phyloP scores from a whole-genome alignment of 2,113 vertebrate genomes.

The Chloroceryle aenea region DNA sequence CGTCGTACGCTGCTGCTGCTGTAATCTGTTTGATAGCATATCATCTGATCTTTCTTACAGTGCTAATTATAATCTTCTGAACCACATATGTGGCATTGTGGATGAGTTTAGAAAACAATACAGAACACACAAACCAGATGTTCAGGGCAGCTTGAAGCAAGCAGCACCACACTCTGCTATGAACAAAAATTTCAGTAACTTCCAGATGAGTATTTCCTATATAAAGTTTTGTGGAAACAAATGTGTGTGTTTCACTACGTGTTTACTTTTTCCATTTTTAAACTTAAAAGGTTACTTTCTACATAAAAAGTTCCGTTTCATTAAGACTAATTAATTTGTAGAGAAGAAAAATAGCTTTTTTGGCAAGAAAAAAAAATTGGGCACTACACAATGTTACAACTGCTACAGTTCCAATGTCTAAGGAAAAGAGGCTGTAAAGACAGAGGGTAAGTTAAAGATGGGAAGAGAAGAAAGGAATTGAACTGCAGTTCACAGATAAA shows the following conservation, averaged over 20 bases:
- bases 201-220: neutral
- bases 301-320: neutral
- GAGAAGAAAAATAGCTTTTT: neutral
- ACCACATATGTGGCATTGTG: neutral
- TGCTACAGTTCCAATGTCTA: neutral
- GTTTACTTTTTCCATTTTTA: neutral
- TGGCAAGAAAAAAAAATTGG: neutral
- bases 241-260: neutral
- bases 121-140: neutral
- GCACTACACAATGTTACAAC: neutral
- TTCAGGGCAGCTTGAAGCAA: neutral
- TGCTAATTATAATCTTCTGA: neutral
- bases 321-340: neutral
- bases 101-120: neutral
- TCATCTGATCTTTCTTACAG: neutral
- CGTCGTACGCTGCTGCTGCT: neutral
- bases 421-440: neutral
- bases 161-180: neutral
- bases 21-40: neutral
- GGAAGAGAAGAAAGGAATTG: neutral
- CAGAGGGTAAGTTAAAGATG: neutral
- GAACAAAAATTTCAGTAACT: neutral
- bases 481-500: accelerated
- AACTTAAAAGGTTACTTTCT: neutral
- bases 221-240: neutral